Evolutionary conservation across 1,140 invertebrate species (phyloP), one percentile per base, ranked within the genome.

Genomic region (Megathymus violae): DNA sequence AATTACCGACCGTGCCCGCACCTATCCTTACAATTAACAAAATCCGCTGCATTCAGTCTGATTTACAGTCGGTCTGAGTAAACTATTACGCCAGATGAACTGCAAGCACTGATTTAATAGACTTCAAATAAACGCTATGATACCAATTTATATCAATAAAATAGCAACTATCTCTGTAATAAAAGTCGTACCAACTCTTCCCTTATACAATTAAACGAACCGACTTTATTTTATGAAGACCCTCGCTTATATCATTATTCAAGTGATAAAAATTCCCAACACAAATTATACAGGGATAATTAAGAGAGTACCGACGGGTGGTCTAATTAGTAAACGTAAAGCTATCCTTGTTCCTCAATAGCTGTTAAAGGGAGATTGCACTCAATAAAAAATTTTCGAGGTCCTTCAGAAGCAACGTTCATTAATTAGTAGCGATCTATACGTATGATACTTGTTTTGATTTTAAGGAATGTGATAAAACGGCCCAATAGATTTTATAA

Each of bases 401-500:
- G 61, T 61, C 66, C 64, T 64, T 71, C 72, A 64, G 80, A 70
- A 80, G 78, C 76, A 62, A 61, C 62, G 19, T 2, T 34, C 62
- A 59, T 76, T 74, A 74, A 83, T 77, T 80, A 79, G 76, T 78
- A 78, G 67, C 62, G 46, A 65, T 50, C 46, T 62, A 71, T 76
- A 31, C 27, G 27, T 7, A 7, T 31, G 27, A 31, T 31, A 64
- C 74, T 78, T 78, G 70, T 76, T 71, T 69, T 69, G 44, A 67
- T 67, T 65, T 40, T 13, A n/a, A 14, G n/a, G n/a, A n/a, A n/a
- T n/a, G n/a, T n/a, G n/a, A n/a, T n/a, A n/a, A n/a, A n/a, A n/a
- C n/a, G n/a, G n/a, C n/a, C n/a, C n/a, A n/a, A n/a, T n/a, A n/a
- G n/a, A n/a, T n/a, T n/a, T n/a, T n/a, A n/a, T n/a, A n/a, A n/a